Evolutionary conservation across 1,140 invertebrate genomes (phyloP), one percentile per base, ranked within the genome.

Genomic region (Caenorhabditis briggsae): DNA sequence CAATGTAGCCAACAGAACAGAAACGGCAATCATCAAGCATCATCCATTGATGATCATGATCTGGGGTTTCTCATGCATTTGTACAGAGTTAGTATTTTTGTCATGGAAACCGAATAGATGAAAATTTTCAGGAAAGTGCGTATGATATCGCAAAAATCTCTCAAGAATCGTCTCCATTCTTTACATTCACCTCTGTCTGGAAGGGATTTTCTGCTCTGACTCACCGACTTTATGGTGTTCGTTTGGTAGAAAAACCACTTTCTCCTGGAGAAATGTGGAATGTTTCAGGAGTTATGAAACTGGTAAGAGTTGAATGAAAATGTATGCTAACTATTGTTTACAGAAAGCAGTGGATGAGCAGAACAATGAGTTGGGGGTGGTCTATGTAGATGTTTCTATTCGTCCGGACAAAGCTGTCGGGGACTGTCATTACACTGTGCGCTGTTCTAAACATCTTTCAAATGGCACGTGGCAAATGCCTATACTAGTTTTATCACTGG

Each of bases 391-490:
- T 93, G 96, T 99, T 91, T 99, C 96, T 92, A 95, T 96, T 92
- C 94, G 98, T 82, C 91, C 93, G 53, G 95, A 95, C 8, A 99
- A 99, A 93, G 95, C 96, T 43, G 95, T 96, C 93, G 97, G 98
- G 94, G 98, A 99, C 92, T 99, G 98, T 92, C 98, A 99, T 93
- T 99, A 98, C 93, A 99, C 97, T 0, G 98, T 99, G 87, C 95
- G 95, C 91, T 98, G 98, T 20, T 97, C 97, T 25, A 96, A 96
- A 93, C 90, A 94, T 86, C 70, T 90, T 94, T 0, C 95, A 96
- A 96, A 94, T 94, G 93, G 83, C 20, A 86, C 41, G 85, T 92
- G 91, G 33, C 93, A 97, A 95, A 95, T 95, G 92, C 97, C 97
- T 7, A 95, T 98, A 70, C 97, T 99, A 0, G 97, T 98, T 53